phyloP scores from a whole-genome alignment of 2,797 vertebrate species.

The Betta splendens region DNA sequence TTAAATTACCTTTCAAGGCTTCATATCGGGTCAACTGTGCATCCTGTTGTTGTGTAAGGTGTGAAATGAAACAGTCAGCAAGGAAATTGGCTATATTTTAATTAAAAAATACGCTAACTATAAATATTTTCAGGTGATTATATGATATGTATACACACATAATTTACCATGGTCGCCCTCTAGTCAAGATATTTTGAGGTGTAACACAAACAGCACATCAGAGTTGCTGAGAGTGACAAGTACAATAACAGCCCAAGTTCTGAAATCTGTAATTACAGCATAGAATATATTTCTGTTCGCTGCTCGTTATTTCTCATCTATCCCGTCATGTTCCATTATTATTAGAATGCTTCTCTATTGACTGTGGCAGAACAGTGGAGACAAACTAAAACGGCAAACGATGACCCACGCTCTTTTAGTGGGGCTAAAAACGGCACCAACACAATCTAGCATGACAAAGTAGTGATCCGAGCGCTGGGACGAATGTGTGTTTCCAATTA shows the following conservation, averaged over 20 bases:
- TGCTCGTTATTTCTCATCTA: slow-evolving; percentile 45
- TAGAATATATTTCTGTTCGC: slow-evolving; percentile 52
- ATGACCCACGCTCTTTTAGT: slow-evolving; percentile 6
- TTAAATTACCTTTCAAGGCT: slow-evolving; percentile 26
- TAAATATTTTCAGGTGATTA: slow-evolving; percentile 46
- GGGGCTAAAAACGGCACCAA: slow-evolving; percentile 14
- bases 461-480: slow-evolving; percentile 8
- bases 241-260: slow-evolving; percentile 50
- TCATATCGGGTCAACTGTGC: slow-evolving; percentile 36
- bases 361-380: slow-evolving; percentile 26
- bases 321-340: slow-evolving; percentile 45
- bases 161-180: slow-evolving; percentile 43
- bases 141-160: slow-evolving; percentile 53
- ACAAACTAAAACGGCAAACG: slow-evolving; percentile 25
- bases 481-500: slow-evolving; percentile 3
- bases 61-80: slow-evolving; percentile 35
- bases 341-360: slow-evolving; percentile 36
- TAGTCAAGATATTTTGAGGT: slow-evolving; percentile 41
- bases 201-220: slow-evolving; percentile 36
- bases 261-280: slow-evolving; percentile 52
- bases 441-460: slow-evolving; percentile 6
- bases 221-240: slow-evolving; percentile 45
- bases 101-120: slow-evolving; percentile 33
- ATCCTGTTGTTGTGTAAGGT: too few relatives aligned
- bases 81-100: slow-evolving; percentile 41